Evolutionary conservation across 2,113 vertebrate genomes (phyloP), one percentile per base, ranked within the genome.

Genomic region (Herpetotheres cachinnans): DNA sequence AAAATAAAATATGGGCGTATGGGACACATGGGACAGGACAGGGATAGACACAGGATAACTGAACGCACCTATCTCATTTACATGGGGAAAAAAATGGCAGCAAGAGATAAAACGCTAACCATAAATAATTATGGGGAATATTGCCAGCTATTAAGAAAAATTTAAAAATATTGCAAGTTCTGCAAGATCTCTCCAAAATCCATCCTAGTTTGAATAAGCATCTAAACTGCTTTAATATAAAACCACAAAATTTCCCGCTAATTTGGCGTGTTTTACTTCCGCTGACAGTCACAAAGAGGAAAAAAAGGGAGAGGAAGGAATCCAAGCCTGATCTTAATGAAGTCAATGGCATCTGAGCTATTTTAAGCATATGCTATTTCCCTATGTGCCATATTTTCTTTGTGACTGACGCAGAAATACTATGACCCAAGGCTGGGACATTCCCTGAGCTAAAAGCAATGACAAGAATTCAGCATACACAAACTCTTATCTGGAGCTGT

Each of bases 361-460:
- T 94, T 97, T 96, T 79, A 90, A 95, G 80, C 77, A 90, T 59
- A 96, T 79, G 71, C 26, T 89, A 36, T 95, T 96, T 96, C 95
- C 89, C 92, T 56, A 2, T 52, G 73, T 6, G 22, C 79, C 81
- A 38, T 40, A 82, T 87, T 97, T 97, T 90, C 83, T 94, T 97
- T 93, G 89, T 85, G 88, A 94, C 89, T 86, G 92, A 87, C 66
- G 90, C 86, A 93, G 65, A 95, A 97, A 95, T 89, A 84, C 55
- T 87, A 19, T 52, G 63, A 96, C 59, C 90, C 72, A 89, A 94
- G 91, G 50, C 86, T 91, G 87, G 93, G 92, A 90, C 91, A 82
- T 96, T 92, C 93, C 86, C 90, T 95, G 82, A 95, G 63, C 89
- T 92, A 76, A 97, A 94, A 96, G 92, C 89, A 96, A 93, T 72